Percentiles rank a stretch among this genome's conserved stretches.
These are phyloP conservation scores for Drosophila pseudoananassae DNA, from an alignment of 1,140 invertebrate genomes.

Conservation along the genomic window DNA sequence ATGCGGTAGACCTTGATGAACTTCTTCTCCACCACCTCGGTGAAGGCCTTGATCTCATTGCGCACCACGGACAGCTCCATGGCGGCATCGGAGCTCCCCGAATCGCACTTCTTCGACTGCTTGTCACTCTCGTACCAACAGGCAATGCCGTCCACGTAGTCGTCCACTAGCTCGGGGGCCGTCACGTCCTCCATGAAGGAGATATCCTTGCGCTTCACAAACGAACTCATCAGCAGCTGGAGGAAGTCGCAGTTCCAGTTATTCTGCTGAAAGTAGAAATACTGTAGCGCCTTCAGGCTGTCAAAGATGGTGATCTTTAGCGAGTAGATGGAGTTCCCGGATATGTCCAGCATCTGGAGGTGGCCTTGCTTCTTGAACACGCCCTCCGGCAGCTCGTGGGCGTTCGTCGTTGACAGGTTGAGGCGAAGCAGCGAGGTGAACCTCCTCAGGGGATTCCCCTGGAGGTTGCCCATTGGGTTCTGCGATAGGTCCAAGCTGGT, in stretches of 20 bases:
- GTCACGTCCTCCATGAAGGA: slow-evolving; percentile 77
- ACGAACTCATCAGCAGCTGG: slow-evolving; percentile 76
- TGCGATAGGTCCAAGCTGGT: slow-evolving; percentile 70
- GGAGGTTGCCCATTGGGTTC: slow-evolving; percentile 73
- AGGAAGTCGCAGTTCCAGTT: slow-evolving; percentile 83
- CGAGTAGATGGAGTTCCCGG: slow-evolving; percentile 69
- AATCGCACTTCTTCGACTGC: slow-evolving; percentile 70
- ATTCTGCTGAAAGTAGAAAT: slow-evolving; percentile 83
- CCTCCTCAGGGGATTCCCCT: slow-evolving; percentile 69
- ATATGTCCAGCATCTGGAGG: slow-evolving; percentile 75
- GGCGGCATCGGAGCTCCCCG: slow-evolving; percentile 60
- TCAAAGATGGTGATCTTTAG: slow-evolving; percentile 78
- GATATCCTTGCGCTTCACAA: slow-evolving; percentile 73
- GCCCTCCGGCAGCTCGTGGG: slow-evolving; percentile 70
- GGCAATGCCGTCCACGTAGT: slow-evolving; percentile 79
- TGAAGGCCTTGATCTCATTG: slow-evolving; percentile 77
- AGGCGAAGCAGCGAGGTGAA: slow-evolving; percentile 63
- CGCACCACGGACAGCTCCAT: slow-evolving; percentile 75
- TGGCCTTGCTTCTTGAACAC: slow-evolving; percentile 75
- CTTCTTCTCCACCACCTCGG: slow-evolving; percentile 76
- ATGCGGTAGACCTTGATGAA: slow-evolving; percentile 79
- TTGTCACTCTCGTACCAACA: slow-evolving; percentile 82
- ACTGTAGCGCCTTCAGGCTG: slow-evolving; percentile 73
- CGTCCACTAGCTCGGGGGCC: slow-evolving; percentile 75
- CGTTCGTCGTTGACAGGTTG: slow-evolving; percentile 66